Percentiles rank a stretch among this genome's conserved stretches.
Evolutionary conservation across 2,888 invertebrate genomes (phyloP).

Genomic region (Drosophila peninsularis): DNA sequence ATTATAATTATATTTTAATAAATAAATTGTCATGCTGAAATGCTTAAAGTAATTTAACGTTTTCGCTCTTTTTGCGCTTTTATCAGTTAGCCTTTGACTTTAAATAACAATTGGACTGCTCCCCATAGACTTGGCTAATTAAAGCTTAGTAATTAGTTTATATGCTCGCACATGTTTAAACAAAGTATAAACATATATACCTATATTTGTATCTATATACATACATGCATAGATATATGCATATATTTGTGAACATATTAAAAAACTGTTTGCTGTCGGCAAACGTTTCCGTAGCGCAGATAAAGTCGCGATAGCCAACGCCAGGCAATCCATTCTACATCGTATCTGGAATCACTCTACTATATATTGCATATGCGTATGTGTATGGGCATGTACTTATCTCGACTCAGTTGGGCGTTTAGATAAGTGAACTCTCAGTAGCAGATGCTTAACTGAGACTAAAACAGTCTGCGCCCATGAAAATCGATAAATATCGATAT

Average conservation of each 20-base stretch:
- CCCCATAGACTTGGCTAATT: slow-evolving; percentile 15
- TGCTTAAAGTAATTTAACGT: background rate
- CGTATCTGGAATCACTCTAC: background rate
- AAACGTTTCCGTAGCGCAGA: slow-evolving; percentile 31
- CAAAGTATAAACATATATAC: background rate
- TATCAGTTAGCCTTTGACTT: slow-evolving; percentile 35
- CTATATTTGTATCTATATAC: background rate
- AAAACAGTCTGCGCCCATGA: background rate
- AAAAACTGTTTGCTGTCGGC: slow-evolving; percentile 22
- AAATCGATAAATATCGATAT: background rate
- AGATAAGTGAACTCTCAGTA: slow-evolving; percentile 2
- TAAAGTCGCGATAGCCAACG: slow-evolving; percentile 30
- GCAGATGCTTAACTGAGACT: background rate
- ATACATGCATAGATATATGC: no score
- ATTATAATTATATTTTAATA: slow-evolving; percentile 9
- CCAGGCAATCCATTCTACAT: slow-evolving; percentile 1
- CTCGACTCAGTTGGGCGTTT: slow-evolving; percentile 1
- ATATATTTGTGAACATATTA: slow-evolving; percentile 1
- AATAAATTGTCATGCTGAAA: background rate
- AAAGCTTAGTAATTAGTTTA: slow-evolving; percentile 22
- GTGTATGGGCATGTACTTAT: slow-evolving; percentile 7
- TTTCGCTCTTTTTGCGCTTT: slow-evolving; percentile 2
- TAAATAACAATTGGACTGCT: slow-evolving; percentile 15
- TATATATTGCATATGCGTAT: background rate
- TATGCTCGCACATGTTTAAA: background rate